A percentile compares a stretch with the other conserved stretches of the same genome.
These are phyloP conservation scores for Albula glossodonta DNA, from an alignment of 2,113 vertebrate genomes.

Conservation along the genomic window DNA sequence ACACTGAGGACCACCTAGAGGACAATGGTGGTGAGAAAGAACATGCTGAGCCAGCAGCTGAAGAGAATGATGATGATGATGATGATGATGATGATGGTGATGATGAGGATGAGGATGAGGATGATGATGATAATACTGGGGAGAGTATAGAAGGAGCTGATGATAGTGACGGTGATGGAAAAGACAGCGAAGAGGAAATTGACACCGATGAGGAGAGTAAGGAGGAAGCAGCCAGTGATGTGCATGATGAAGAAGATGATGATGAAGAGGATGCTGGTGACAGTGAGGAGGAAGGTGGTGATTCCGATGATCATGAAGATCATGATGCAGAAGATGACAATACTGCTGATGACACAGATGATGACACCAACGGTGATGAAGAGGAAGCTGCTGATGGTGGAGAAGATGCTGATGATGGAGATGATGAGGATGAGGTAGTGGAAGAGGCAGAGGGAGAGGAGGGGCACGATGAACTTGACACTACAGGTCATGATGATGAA, in stretches of 20 bases:
- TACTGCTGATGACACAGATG: neutral
- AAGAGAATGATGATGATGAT: slow-evolving; percentile 34
- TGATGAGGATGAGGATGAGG: slow-evolving; percentile 27
- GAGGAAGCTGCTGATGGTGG: neutral
- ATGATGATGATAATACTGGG: slow-evolving; percentile 17
- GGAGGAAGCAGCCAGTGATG: neutral
- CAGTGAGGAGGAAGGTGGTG: neutral
- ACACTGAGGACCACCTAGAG: slow-evolving; percentile 26
- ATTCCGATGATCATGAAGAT: neutral
- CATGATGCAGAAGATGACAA: neutral
- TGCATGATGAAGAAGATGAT: neutral
- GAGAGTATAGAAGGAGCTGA: neutral
- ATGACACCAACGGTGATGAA: slow-evolving; percentile 13
- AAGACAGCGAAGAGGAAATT: neutral
- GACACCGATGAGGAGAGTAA: neutral
- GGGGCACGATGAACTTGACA: neutral
- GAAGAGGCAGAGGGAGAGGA: neutral
- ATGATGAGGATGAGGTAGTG: slow-evolving; percentile 21
- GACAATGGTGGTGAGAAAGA: neutral
- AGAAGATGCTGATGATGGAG: neutral
- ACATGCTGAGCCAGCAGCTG: slow-evolving; percentile 8
- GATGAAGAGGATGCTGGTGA: neutral
- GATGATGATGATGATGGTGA: slow-evolving; percentile 1
- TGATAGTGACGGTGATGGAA: neutral
- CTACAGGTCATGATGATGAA: slow-evolving; percentile 11